Conservation (phyloP, 2,888 invertebrate species). For the Anthophora plumipes region DNA sequence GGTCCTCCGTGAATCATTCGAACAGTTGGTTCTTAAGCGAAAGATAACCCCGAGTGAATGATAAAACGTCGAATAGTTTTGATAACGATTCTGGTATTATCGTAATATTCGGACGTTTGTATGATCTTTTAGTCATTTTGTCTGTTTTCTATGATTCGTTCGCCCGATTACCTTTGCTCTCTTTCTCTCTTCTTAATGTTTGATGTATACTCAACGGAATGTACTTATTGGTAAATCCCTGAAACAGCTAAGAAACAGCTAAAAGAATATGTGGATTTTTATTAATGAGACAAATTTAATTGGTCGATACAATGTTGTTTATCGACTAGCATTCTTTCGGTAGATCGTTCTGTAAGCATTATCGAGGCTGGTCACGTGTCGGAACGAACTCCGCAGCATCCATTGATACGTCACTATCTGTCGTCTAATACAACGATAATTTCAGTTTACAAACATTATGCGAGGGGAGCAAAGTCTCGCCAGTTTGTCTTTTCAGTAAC, state of each 20-base stretch:
- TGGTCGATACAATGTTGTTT: neutral
- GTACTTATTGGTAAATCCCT: no score
- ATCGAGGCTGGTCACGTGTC: slow-evolving; percentile 11
- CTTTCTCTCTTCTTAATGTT: no score
- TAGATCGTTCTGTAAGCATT: neutral
- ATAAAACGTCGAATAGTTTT: neutral
- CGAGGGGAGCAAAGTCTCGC: neutral
- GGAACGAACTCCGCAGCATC: neutral
- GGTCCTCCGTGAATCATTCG: slow-evolving; percentile 2
- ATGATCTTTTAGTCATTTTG: neutral
- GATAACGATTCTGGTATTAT: slow-evolving; percentile 10
- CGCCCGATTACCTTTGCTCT: no score
- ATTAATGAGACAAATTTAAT: no score
- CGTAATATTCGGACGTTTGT: neutral
- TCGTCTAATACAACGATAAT: slow-evolving; percentile 4
- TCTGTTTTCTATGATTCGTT: neutral
- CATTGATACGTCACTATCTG: slow-evolving; percentile 16
- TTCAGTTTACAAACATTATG: slow-evolving; percentile 15
- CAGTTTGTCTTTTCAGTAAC: neutral
- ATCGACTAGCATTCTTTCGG: neutral
- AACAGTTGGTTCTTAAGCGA: neutral
- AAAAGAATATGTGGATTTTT: no score
- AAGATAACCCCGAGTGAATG: slow-evolving; percentile 36
- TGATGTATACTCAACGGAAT: no score
- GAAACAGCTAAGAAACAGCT: no score